These are phyloP conservation scores for Hirtodrosophila duncani DNA, from an alignment of 2,888 invertebrate genomes.

Conservation along the genomic window DNA sequence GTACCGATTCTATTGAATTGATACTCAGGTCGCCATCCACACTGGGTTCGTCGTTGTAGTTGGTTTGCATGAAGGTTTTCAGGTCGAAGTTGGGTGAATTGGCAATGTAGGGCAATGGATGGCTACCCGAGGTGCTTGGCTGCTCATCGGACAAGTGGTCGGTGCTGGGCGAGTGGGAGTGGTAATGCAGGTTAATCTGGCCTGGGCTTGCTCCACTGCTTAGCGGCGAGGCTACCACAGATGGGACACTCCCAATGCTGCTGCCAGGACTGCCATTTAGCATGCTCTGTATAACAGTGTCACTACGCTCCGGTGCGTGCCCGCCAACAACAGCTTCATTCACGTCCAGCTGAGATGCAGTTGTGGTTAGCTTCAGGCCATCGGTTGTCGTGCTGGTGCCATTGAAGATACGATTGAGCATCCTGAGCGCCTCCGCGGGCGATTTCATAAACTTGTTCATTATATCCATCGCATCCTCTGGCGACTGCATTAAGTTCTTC, in stretches of 20 bases:
- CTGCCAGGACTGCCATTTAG: conserved; percentile 47
- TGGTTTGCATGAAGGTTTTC: conserved; percentile 59
- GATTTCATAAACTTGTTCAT: conserved; percentile 79
- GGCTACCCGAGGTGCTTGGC: conserved; percentile 56
- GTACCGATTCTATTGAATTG: conserved; percentile 87
- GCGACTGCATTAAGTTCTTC: conserved; percentile 78
- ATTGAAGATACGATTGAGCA: conserved; percentile 77
- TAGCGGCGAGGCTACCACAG: conserved; percentile 35
- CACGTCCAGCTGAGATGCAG: neutral
- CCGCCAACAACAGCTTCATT: neutral
- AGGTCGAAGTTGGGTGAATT: conserved; percentile 63
- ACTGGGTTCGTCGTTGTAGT: conserved; percentile 48
- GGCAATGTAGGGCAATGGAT: conserved; percentile 40
- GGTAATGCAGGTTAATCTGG: conserved; percentile 43
- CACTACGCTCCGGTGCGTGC: conserved; percentile 31
- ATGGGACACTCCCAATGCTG: conserved; percentile 33
- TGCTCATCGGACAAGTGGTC: conserved; percentile 40
- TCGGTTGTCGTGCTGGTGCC: conserved; percentile 46
- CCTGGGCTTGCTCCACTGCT: conserved; percentile 42
- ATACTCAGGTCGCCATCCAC: conserved; percentile 55
- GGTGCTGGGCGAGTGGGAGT: conserved; percentile 53
- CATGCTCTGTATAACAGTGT: conserved; percentile 66
- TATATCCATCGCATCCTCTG: conserved; percentile 77
- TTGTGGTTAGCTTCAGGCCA: conserved; percentile 19
- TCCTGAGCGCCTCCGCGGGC: conserved; percentile 77